Base-by-base conservation (phyloP, 2,888 invertebrate species). In the Marasmarcha lunaedactyla region DNA sequence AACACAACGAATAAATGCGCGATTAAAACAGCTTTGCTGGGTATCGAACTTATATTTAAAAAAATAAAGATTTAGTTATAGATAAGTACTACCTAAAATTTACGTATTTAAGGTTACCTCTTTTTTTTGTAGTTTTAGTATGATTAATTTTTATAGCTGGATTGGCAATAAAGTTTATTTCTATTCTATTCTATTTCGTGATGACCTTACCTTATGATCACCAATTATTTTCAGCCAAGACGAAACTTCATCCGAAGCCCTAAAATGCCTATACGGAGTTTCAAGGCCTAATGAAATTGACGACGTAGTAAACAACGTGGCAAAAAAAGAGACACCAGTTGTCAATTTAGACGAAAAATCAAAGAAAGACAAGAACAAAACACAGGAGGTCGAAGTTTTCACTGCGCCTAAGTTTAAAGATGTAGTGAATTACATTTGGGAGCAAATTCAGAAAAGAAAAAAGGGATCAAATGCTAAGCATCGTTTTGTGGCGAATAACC, bases 201-300 rank as follows among this genome's bases (percentile, higher is more conserved):
- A n/a, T n/a, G n/a, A n/a, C n/a, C n/a, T n/a, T n/a, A n/a, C n/a
- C n/a, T n/a, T n/a, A n/a, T n/a, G n/a, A n/a, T n/a, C n/a, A n/a
- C n/a, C n/a, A n/a, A n/a, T n/a, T n/a, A 20, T 5, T 20, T 20
- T 11, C 52, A 90, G 90, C 43, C 91, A 92, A 74, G 91, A 90
- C 42, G 92, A 93, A 56, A 89, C 92, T 30, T 87, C 88, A 36
- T 84, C 84, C 3, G 92, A 92, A 72, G 92, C 93, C 0, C 63
- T 88, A 20, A 91, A 90, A 70, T 87, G 89, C 43, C 68, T 95
- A 5, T 93, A 94, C 59, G 91, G 91, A 0, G 87, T 88, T 6
- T 85, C 88, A 0, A 85, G 89, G 6, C 52, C 64, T 0, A 68
- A 43, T 15, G 84, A 84, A 56, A 84, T 84, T 43, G 83, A 83